Evolutionary conservation across 1,140 invertebrate genomes (phyloP), one percentile per base, ranked within the genome.

Genomic region (Ceratosolen solmsi): DNA sequence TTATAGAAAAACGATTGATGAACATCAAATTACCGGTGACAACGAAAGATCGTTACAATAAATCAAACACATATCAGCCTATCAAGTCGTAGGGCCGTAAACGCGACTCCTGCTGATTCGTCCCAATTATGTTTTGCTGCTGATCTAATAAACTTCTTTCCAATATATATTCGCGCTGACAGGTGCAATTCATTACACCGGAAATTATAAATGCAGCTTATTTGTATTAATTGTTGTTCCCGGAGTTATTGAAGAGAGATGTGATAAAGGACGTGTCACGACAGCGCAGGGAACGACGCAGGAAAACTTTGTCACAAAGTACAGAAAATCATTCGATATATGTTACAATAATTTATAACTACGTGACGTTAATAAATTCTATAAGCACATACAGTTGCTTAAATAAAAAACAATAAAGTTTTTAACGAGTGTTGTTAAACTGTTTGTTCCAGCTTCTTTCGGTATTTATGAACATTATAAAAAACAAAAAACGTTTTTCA

Each of bases 1-100:
- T 90, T 88, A 88, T 87, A 89, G 89, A 91, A 90, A 91, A 91
- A 90, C 88, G 89, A 85, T 90, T 89, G 89, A 90, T 89, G 87
- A 86, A 88, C 88, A 90, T 90, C 89, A 89, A 90, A 90, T 90
- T 89, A 89, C 89, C 85, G 84, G 84, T 86, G 85, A 89, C 88
- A 90, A 88, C 86, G 41, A 86, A 79, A 86, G 79, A 84, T 74
- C 84, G 84, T 87, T 84, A 87, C 85, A 85, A 89, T 89, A 89
- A 87, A 89, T 89, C 88, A 87, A 86, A 82, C 79, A 65, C 83
- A 84, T n/a, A n/a, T 84, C 80, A 81, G 63, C 72, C 33, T 70
- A 58, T 81, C 72, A 33, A 76, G 72, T 56, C 65, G 30, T 25
- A 30, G 54, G 56, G 27, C 41, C 36, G 54, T 30, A 54, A 30